Conservation (phyloP, 2,797 vertebrate genomes). For the Centroberyx gerrardi region DNA sequence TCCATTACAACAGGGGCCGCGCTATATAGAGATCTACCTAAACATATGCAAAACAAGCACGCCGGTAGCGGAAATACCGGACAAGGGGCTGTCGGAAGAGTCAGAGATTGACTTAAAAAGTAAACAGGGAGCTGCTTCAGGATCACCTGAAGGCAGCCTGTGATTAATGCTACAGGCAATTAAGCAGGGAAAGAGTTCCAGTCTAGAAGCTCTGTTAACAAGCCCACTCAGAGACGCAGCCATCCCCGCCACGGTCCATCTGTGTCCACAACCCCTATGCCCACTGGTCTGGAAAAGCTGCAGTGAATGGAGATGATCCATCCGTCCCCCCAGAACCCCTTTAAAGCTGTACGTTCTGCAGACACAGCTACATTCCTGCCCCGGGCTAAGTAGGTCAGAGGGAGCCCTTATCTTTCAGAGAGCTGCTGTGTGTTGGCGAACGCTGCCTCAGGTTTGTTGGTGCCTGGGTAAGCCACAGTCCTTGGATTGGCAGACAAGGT, state of each 20-base stretch:
- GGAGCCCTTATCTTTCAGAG: slow-evolving; percentile 74
- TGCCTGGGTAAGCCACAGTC: slow-evolving; percentile 27
- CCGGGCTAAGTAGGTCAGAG: slow-evolving; percentile 74
- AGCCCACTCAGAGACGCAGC: slow-evolving; percentile 65
- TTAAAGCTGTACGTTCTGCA: slow-evolving; percentile 78
- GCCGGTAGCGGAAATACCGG: neutral
- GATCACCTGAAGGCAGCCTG: slow-evolving; percentile 50
- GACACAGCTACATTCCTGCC: slow-evolving; percentile 79
- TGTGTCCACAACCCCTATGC: slow-evolving; percentile 66
- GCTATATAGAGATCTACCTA: slow-evolving; percentile 20
- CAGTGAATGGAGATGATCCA: slow-evolving; percentile 79
- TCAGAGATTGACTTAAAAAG: slow-evolving; percentile 12
- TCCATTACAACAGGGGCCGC: slow-evolving; percentile 3
- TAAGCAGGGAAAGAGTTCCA: slow-evolving; percentile 61
- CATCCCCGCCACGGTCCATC: slow-evolving; percentile 71
- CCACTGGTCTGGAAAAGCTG: slow-evolving; percentile 80
- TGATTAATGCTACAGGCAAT: slow-evolving; percentile 59
- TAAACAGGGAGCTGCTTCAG: slow-evolving; percentile 43
- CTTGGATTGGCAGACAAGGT: slow-evolving; percentile 5
- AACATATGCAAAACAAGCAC: neutral
- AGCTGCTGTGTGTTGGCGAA: slow-evolving; percentile 36
- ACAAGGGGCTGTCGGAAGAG: neutral
- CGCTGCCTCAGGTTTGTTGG: slow-evolving; percentile 48
- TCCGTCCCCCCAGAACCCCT: slow-evolving; percentile 64
- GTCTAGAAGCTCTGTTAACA: slow-evolving; percentile 58